These are phyloP conservation scores for Pelosia muscerda DNA, from an alignment of 2,888 invertebrate genomes.

Conservation along the genomic window DNA sequence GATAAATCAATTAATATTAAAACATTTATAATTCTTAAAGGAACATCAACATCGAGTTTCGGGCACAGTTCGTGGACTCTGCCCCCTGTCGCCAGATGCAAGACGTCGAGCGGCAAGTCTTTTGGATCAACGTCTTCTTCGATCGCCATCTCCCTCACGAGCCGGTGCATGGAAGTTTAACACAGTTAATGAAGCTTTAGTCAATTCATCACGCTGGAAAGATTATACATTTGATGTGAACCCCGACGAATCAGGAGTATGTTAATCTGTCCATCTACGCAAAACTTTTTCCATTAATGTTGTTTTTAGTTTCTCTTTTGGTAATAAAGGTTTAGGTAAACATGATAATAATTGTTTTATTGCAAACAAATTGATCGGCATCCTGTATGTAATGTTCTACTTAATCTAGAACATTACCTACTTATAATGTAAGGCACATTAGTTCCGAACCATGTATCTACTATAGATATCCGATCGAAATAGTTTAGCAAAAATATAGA, in stretches of 20 bases:
- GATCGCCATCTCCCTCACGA: constrained; percentile 63
- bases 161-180: constrained; percentile 76
- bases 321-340: constrained; percentile 41
- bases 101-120: constrained; percentile 71
- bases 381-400: neutral
- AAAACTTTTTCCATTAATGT: constrained; percentile 16
- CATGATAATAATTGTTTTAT: constrained; percentile 9
- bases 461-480: constrained; percentile 79
- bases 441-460: constrained; percentile 61
- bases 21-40: constrained; percentile 11
- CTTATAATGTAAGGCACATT: constrained; percentile 60
- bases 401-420: constrained; percentile 29
- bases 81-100: constrained; percentile 72
- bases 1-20: neutral
- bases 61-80: constrained; percentile 60
- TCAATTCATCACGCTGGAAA: constrained; percentile 74
- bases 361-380: neutral
- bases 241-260: constrained; percentile 53
- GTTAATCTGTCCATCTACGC: constrained; percentile 27
- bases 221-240: constrained; percentile 68
- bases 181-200: constrained; percentile 76
- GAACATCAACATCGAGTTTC: constrained; percentile 61
- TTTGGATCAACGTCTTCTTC: constrained; percentile 63
- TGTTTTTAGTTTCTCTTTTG: constrained; percentile 31
- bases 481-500: constrained; percentile 85